phyloP scores from a whole-genome alignment of 1,140 invertebrate genomes.

The Ostrea edulis region DNA sequence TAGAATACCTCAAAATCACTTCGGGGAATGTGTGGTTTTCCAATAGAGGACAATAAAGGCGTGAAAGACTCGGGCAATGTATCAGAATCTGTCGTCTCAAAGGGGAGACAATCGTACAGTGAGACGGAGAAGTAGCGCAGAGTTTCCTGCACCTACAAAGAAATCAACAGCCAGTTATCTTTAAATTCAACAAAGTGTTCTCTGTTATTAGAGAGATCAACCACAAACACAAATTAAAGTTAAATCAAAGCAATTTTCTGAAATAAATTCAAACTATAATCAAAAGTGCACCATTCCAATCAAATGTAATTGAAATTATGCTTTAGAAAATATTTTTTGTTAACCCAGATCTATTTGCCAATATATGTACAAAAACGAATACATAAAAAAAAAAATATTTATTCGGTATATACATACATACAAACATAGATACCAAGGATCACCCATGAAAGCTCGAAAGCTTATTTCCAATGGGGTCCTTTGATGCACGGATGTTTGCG shows the following conservation, averaged over 20 bases:
- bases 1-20: slow-evolving; percentile 57
- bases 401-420: too few species aligned
- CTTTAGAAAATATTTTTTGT: too few species aligned
- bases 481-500: too few species aligned
- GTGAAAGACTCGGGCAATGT: slow-evolving; percentile 39
- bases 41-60: slow-evolving; percentile 52
- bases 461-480: too few species aligned
- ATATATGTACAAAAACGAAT: neutral
- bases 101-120: slow-evolving; percentile 59
- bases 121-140: slow-evolving; percentile 55
- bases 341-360: too few species aligned
- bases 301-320: neutral
- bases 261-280: neutral
- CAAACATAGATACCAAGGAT: too few species aligned
- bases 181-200: neutral
- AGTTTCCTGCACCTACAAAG: slow-evolving; percentile 64
- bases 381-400: too few species aligned
- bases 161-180: neutral
- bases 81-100: slow-evolving; percentile 38
- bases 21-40: slow-evolving; percentile 50
- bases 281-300: neutral
- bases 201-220: neutral
- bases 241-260: neutral
- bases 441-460: too few species aligned
- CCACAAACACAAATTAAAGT: neutral